These are phyloP conservation scores for Macaria liturata DNA, from an alignment of 2,888 invertebrate species.

Conservation along the genomic window DNA sequence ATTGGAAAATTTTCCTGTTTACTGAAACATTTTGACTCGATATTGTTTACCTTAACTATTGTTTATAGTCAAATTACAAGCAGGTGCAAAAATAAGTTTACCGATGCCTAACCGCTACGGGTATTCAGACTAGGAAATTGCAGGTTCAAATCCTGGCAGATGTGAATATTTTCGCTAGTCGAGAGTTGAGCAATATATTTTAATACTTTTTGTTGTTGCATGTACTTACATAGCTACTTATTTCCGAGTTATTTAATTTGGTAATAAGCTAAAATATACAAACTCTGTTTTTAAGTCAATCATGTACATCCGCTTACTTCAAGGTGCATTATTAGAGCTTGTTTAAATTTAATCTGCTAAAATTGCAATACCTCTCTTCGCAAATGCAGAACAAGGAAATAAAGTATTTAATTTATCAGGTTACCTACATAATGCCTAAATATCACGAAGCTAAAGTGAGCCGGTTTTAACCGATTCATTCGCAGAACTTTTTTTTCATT, in stretches of 20 bases:
- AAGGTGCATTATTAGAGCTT: neutral
- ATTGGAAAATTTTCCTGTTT: neutral
- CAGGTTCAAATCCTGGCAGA: no score
- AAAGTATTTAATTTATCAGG: slow-evolving; percentile 17
- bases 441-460: slow-evolving; percentile 18
- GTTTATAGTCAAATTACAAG: no score
- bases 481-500: slow-evolving; percentile 19
- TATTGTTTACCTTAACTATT: no score
- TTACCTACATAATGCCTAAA: slow-evolving; percentile 12
- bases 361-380: neutral
- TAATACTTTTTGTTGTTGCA: no score
- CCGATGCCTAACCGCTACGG: no score
- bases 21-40: neutral
- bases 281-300: neutral
- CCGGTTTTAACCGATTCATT: slow-evolving; percentile 14
- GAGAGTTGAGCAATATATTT: no score
- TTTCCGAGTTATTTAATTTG: no score
- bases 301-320: neutral
- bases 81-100: no score
- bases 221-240: no score
- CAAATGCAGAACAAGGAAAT: slow-evolving; percentile 17
- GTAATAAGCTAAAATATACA: neutral
- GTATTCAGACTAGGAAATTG: no score
- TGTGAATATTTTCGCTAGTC: no score
- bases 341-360: neutral